Percentiles rank a stretch among this genome's conserved stretches.
Evolutionary conservation across 2,888 invertebrate species (phyloP).

Genomic region (Andrena fulva): DNA sequence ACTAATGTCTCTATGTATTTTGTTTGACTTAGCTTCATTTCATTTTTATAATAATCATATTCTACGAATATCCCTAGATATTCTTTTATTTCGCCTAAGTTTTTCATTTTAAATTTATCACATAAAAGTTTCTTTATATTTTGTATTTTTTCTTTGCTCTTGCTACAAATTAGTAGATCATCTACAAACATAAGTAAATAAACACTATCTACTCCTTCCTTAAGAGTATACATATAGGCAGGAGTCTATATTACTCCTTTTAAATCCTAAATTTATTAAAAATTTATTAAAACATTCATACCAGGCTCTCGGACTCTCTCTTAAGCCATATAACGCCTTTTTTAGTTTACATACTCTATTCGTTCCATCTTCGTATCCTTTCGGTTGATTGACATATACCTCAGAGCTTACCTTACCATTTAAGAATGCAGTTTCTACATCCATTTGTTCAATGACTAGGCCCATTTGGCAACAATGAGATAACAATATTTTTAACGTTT

Average conservation of each 20-base stretch:
- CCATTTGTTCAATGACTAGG: too few relatives aligned
- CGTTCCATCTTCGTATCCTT: too few relatives aligned
- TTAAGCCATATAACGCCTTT: too few relatives aligned
- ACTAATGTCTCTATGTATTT: constrained; percentile 34
- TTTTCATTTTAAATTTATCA: neutral
- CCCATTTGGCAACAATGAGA: too few relatives aligned
- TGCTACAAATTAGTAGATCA: constrained; percentile 15
- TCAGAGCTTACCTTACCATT: too few relatives aligned
- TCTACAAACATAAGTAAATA: constrained; percentile 16
- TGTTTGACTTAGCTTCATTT: constrained; percentile 3
- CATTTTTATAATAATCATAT: constrained; percentile 1
- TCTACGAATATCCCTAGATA: constrained; percentile 7
- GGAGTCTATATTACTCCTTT: constrained; percentile 2
- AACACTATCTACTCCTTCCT: too few relatives aligned
- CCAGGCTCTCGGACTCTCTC: constrained; percentile 5
- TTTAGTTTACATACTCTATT: too few relatives aligned
- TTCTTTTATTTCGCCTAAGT: constrained; percentile 1
- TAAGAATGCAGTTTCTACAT: too few relatives aligned
- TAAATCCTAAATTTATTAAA: constrained; percentile 16
- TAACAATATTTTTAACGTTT: too few relatives aligned
- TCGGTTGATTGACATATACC: too few relatives aligned
- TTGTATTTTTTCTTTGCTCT: neutral
- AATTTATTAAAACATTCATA: constrained; percentile 32
- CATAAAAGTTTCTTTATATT: neutral
- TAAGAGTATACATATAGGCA: constrained; percentile 26